These are phyloP conservation scores for Hephaestus fuliginosus DNA, from an alignment of 2,797 vertebrate species.

Conservation along the genomic window DNA sequence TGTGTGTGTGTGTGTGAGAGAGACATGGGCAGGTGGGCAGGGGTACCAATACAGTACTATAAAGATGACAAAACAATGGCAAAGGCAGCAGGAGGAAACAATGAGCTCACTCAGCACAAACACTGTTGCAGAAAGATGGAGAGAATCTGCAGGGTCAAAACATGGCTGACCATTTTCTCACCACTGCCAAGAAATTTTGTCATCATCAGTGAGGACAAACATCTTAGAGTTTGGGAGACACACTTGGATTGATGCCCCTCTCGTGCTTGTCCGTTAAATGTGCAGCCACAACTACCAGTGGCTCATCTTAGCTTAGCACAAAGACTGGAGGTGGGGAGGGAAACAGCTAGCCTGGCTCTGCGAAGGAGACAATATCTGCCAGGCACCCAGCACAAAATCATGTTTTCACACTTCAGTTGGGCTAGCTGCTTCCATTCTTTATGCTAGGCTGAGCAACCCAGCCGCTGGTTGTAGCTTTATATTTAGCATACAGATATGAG, in stretches of 20 bases:
- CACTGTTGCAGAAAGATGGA: constrained; percentile 39
- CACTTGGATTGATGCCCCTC: not conserved
- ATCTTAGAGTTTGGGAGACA: not conserved
- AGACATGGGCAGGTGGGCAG: constrained; percentile 43
- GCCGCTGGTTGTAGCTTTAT: too few relatives aligned
- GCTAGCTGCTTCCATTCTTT: not conserved
- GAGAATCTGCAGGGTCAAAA: constrained; percentile 11
- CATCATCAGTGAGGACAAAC: not conserved
- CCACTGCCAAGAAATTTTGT: not conserved
- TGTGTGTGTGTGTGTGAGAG: constrained; percentile 23
- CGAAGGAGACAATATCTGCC: too few relatives aligned
- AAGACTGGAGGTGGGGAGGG: not conserved
- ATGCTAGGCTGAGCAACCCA: not conserved
- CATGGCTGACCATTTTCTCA: not conserved
- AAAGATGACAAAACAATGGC: constrained; percentile 50
- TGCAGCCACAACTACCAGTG: not conserved
- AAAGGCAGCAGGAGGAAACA: constrained; percentile 33
- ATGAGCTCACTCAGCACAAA: constrained; percentile 48
- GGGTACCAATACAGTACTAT: not conserved
- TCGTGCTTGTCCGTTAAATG: not conserved
- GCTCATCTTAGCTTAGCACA: not conserved
- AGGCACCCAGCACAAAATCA: too few relatives aligned
- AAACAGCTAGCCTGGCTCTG: not conserved
- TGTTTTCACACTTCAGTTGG: too few relatives aligned
- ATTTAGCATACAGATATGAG: too few relatives aligned